Evolutionary conservation across 2,797 vertebrate genomes (phyloP).

Genomic region (Knipowitschia caucasica): DNA sequence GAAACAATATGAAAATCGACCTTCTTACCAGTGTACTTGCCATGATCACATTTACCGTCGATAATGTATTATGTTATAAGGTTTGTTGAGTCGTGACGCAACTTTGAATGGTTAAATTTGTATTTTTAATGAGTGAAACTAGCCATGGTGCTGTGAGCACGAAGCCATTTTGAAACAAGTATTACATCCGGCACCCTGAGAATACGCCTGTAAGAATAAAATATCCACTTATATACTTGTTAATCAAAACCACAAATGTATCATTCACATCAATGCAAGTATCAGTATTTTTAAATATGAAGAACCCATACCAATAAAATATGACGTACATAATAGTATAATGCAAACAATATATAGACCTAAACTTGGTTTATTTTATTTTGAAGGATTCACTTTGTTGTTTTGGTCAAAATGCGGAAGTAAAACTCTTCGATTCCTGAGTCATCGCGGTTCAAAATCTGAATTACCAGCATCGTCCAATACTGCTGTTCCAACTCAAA

Average conservation of each 20-base stretch:
- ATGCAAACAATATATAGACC: no score
- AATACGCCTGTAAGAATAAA: constrained; percentile 34
- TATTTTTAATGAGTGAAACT: neutral
- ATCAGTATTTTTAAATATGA: no score
- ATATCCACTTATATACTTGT: neutral
- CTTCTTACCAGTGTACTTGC: constrained; percentile 64
- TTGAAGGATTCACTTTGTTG: constrained; percentile 29
- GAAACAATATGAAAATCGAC: neutral
- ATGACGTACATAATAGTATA: no score
- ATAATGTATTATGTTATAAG: neutral
- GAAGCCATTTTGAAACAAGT: constrained; percentile 3
- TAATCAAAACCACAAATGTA: no score
- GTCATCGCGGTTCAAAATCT: constrained; percentile 38
- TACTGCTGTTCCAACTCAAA: accelerated
- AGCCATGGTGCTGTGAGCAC: neutral
- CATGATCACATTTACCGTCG: constrained; percentile 37
- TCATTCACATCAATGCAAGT: no score
- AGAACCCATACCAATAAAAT: no score
- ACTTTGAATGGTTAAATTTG: neutral
- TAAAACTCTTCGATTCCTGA: constrained; percentile 46
- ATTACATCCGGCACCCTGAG: constrained; percentile 41
- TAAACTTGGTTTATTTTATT: constrained; percentile 37
- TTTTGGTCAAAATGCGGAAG: constrained; percentile 37
- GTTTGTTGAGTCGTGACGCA: neutral
- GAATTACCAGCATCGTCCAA: neutral